Percentiles rank a stretch among this genome's conserved stretches.
These are phyloP conservation scores for Choreutis nemorana DNA, from an alignment of 2,888 invertebrate genomes.

Conservation along the genomic window DNA sequence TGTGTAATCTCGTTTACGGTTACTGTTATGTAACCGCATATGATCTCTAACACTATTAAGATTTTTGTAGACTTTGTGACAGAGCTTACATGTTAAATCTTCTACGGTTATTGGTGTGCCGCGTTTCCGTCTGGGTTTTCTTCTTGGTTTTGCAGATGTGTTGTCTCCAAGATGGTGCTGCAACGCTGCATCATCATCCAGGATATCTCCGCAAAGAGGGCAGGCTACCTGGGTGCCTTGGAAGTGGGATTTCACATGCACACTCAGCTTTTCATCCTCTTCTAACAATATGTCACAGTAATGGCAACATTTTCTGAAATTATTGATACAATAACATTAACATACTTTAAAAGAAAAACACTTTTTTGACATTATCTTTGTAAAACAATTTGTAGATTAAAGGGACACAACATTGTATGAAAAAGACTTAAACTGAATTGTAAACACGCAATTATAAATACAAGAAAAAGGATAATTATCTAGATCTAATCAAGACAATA, in stretches of 20 bases:
- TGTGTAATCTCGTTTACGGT: constrained; percentile 45
- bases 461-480: too few relatives aligned
- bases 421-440: too few relatives aligned
- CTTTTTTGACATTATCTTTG: too few relatives aligned
- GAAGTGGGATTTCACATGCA: constrained; percentile 31
- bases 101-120: constrained; percentile 43
- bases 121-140: constrained; percentile 33
- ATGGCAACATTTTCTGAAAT: constrained; percentile 25
- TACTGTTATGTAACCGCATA: constrained; percentile 65
- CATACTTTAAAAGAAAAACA: too few relatives aligned
- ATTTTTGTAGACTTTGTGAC: constrained; percentile 46
- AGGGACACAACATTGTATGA: too few relatives aligned
- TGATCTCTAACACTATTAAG: constrained; percentile 51
- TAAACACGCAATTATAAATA: too few relatives aligned
- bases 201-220: constrained; percentile 38
- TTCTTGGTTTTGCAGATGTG: constrained; percentile 24
- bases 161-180: constrained; percentile 33
- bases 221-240: constrained; percentile 27
- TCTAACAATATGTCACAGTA: constrained; percentile 29
- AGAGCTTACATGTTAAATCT: constrained; percentile 43
- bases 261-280: constrained; percentile 15
- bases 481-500: too few relatives aligned
- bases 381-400: too few relatives aligned
- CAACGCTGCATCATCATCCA: constrained; percentile 30
- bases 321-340: not conserved